Conservation (phyloP, 2,113 vertebrate genomes). For the Penelope pileata region DNA sequence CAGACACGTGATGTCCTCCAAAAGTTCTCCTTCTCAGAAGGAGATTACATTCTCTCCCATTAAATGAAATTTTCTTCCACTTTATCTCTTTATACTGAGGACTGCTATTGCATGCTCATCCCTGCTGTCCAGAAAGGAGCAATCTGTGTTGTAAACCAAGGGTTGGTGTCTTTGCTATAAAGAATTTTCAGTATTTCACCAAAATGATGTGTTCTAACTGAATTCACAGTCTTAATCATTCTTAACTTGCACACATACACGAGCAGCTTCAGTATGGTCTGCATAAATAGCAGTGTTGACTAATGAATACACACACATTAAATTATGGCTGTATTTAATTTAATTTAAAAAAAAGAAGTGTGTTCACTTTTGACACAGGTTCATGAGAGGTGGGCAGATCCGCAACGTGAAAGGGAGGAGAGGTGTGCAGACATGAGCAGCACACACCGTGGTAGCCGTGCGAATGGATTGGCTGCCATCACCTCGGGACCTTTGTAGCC, state of each 20-base stretch:
- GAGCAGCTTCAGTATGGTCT: slow-evolving; percentile 30
- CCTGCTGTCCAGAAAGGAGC: not conserved
- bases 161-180: not conserved
- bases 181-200: not conserved
- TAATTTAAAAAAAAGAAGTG: not conserved
- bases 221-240: slow-evolving; percentile 30
- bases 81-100: not conserved
- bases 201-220: not conserved
- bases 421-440: not conserved
- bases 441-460: not conserved
- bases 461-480: not conserved
- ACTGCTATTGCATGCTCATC: not conserved
- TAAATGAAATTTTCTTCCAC: not conserved
- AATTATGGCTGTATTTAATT: slow-evolving; percentile 19
- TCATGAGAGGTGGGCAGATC: not conserved
- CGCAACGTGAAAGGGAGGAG: not conserved
- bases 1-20: not conserved
- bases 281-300: slow-evolving; percentile 21
- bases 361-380: not conserved
- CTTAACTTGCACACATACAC: not conserved
- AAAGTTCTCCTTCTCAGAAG: not conserved
- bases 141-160: slow-evolving; percentile 5
- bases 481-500: not conserved
- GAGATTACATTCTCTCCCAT: not conserved
- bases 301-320: slow-evolving; percentile 18